Percentiles rank a stretch among this genome's conserved stretches.
Evolutionary conservation across 30 jellyfish, hydroid and myxozoan species (phyloP).

Genomic region (Sanderia malayensis): DNA sequence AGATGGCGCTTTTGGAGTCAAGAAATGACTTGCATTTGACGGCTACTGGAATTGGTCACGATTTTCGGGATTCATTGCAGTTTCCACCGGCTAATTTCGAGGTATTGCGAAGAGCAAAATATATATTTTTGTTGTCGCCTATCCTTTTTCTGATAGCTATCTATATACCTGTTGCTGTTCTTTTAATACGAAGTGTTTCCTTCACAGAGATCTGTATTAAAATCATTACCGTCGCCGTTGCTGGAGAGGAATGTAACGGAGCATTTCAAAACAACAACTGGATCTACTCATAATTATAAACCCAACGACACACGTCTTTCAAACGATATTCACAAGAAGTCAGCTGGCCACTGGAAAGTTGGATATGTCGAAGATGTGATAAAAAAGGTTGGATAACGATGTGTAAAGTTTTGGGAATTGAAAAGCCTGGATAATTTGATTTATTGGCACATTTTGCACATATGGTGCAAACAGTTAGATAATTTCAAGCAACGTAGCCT

Average conservation of each 20-base stretch:
- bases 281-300: slow-evolving; percentile 70
- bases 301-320: slow-evolving; percentile 48
- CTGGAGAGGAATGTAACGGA: slow-evolving; percentile 15
- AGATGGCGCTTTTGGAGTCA: slow-evolving; percentile 51
- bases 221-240: slow-evolving; percentile 60
- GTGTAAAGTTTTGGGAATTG: too few relatives aligned
- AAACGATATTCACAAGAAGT: slow-evolving; percentile 47
- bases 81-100: slow-evolving; percentile 74
- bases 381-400: slow-evolving; percentile 64
- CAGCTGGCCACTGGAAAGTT: slow-evolving; percentile 95
- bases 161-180: too few relatives aligned
- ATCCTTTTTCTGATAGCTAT: too few relatives aligned
- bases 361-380: slow-evolving; percentile 76
- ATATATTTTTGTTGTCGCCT: too few relatives aligned
- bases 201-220: slow-evolving; percentile 58
- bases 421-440: too few relatives aligned
- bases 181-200: too few relatives aligned
- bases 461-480: too few relatives aligned
- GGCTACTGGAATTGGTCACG: slow-evolving; percentile 79
- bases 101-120: slow-evolving; percentile 31
- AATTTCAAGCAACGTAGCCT: too few relatives aligned
- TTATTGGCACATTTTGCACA: too few relatives aligned
- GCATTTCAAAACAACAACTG: slow-evolving; percentile 70
- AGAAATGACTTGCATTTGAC: slow-evolving; percentile 77
- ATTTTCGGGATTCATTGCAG: slow-evolving; percentile 27